Base-by-base conservation (phyloP, 30 jellyfish, hydroid and myxozoan genomes). In the Hydractinia echinata region DNA sequence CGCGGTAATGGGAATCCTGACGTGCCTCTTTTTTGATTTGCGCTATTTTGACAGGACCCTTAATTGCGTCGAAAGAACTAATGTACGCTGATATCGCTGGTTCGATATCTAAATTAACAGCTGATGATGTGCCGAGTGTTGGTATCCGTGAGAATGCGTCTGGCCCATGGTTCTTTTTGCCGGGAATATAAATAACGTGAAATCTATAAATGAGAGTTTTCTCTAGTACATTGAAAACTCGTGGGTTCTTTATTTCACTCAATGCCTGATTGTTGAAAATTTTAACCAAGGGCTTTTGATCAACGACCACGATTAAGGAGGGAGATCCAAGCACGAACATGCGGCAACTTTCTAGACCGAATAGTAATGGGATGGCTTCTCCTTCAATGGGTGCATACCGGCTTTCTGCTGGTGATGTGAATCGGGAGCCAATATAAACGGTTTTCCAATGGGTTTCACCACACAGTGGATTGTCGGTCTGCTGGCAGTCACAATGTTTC, bases 371-470 rank as follows among this genome's bases (percentile, higher is more conserved):
- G 5, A 78, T 8, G 5, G 86, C 81, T 60, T 78, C 86, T 5
- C 86, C 86, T 21, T 78, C 81, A 11, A 78, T 56, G 6, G 86
- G 81, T 7, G 86, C 81, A 19, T 60, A 78, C 4, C 86, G 6
- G 53, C 77, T 39, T 78, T 78, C 86, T 7, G 86, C 81, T 5
- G 44, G 61, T 5, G 56, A 4, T 5, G 81, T 78, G 61, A 78
- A 78, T 7, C 86, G 83, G 58, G 86, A 78, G 54, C 86, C 86
- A 55, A 58, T 81, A 60, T 39, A 78, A 6, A 54, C 56, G 6
- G 51, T 18, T 78, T 60, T 6, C 80, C 80, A 70, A 51, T 70
- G 80, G 14, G 30, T 56, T 4, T 4, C 9, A 13, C 80, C 80
- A 14, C 80, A 78, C 4, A 39, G 56, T 20, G 81, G 82, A 55